Percentiles rank a stretch among this genome's conserved stretches.
phyloP scores from a whole-genome alignment of 2,888 invertebrate genomes.

The Hoplodrina ambigua region DNA sequence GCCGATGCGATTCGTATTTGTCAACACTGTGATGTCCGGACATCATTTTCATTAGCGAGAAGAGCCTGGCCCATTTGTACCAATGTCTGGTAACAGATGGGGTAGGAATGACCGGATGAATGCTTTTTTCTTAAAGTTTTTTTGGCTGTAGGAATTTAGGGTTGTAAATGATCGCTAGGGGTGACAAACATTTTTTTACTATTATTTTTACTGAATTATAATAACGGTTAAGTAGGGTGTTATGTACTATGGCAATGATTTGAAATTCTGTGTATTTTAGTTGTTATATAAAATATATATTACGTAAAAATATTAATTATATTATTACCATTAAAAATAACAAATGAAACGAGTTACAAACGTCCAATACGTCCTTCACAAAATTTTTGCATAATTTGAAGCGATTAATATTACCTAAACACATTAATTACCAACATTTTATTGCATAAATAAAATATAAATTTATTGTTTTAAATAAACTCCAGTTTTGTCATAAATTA shows the following conservation, averaged over 20 bases:
- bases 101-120: conserved; percentile 52
- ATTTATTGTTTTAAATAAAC: conserved; percentile 45
- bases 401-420: conserved; percentile 34
- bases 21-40: conserved; percentile 73
- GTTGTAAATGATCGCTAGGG: conserved; percentile 1
- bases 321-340: conserved; percentile 1
- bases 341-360: conserved; percentile 15
- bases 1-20: conserved; percentile 76
- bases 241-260: background rate
- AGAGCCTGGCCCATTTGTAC: conserved; percentile 80
- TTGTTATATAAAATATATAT: too few species aligned
- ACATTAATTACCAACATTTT: conserved; percentile 37
- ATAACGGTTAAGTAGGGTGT: too few species aligned
- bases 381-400: conserved; percentile 30
- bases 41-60: conserved; percentile 83
- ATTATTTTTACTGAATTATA: too few species aligned
- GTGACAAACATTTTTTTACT: background rate
- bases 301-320: background rate
- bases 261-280: background rate
- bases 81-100: conserved; percentile 75
- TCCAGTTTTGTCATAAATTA: conserved; percentile 38
- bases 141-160: conserved; percentile 32
- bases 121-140: conserved; percentile 52
- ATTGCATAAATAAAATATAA: conserved; percentile 26
- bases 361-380: conserved; percentile 31